These are phyloP conservation scores for Esox masquinongy DNA, from an alignment of 2,797 vertebrate genomes.

Conservation along the genomic window DNA sequence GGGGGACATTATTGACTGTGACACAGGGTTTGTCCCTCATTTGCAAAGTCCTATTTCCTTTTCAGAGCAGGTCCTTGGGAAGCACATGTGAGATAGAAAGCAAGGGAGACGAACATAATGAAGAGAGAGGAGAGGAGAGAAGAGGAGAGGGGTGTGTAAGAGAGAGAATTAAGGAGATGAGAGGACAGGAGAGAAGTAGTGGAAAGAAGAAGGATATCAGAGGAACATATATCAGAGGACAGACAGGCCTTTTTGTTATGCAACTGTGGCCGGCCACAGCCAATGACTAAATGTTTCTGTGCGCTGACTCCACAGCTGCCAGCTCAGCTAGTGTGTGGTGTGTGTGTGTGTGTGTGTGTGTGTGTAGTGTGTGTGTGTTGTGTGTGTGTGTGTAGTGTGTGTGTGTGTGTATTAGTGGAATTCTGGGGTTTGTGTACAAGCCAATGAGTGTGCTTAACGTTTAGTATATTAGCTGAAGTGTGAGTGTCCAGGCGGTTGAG, in stretches of 20 bases:
- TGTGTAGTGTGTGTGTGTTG: conserved; percentile 2
- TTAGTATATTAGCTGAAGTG: conserved; percentile 2
- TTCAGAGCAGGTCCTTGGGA: conserved; percentile 24
- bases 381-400: conserved; percentile 17
- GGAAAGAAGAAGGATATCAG: not conserved
- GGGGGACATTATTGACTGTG: conserved; percentile 27
- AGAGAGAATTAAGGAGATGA: not conserved
- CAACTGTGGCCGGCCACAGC: conserved; percentile 26
- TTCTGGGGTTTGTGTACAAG: conserved; percentile 5
- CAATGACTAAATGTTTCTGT: conserved; percentile 35
- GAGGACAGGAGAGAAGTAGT: not conserved
- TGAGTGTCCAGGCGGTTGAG: conserved; percentile 17
- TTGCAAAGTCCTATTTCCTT: conserved; percentile 57
- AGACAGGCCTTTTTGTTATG: conserved; percentile 31
- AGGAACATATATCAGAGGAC: not conserved
- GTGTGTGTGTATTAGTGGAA: conserved; percentile 11
- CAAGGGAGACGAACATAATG: not conserved
- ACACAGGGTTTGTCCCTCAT: conserved; percentile 44
- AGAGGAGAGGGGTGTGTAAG: no score
- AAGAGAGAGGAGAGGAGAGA: not conserved
- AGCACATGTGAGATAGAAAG: conserved; percentile 48
- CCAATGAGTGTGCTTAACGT: not conserved
- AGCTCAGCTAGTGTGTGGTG: not conserved
- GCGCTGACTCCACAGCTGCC: conserved; percentile 26
- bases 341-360: no score